Percentiles rank a stretch among this genome's conserved stretches.
Evolutionary conservation across 2,888 invertebrate species (phyloP).

Genomic region (Disparrhopalites patrizii): DNA sequence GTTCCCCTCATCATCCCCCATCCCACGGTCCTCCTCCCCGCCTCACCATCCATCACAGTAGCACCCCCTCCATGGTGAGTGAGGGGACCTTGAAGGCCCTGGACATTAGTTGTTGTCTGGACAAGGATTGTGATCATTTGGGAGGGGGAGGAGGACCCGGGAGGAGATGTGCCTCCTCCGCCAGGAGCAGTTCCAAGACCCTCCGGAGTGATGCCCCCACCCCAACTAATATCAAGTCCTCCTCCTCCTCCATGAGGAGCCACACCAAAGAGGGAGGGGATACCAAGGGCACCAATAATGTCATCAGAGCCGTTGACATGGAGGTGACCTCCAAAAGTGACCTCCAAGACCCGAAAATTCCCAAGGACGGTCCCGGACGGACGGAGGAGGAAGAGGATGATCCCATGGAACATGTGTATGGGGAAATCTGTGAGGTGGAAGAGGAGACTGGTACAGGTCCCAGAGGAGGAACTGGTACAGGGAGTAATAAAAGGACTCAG

Average conservation of each 20-base stretch:
- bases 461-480: slow-evolving; percentile 28
- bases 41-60: slow-evolving; percentile 32
- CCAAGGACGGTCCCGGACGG: too few relatives aligned
- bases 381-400: slow-evolving; percentile 22
- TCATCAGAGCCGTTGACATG: not conserved
- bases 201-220: not conserved
- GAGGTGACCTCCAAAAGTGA: not conserved
- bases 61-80: slow-evolving; percentile 48
- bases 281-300: not conserved
- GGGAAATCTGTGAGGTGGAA: slow-evolving; percentile 45
- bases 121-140: slow-evolving; percentile 16
- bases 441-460: slow-evolving; percentile 5
- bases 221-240: not conserved
- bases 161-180: not conserved
- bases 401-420: slow-evolving; percentile 44
- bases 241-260: not conserved
- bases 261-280: not conserved
- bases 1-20: not conserved
- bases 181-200: not conserved
- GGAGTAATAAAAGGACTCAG: not conserved
- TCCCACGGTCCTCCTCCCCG: slow-evolving; percentile 4
- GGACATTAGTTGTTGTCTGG: slow-evolving; percentile 33
- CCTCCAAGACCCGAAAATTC: too few relatives aligned
- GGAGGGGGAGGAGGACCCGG: not conserved
- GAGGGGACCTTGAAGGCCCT: slow-evolving; percentile 47